Evolutionary conservation across 2,113 vertebrate genomes (phyloP).

Genomic region (Casuarius casuarius): DNA sequence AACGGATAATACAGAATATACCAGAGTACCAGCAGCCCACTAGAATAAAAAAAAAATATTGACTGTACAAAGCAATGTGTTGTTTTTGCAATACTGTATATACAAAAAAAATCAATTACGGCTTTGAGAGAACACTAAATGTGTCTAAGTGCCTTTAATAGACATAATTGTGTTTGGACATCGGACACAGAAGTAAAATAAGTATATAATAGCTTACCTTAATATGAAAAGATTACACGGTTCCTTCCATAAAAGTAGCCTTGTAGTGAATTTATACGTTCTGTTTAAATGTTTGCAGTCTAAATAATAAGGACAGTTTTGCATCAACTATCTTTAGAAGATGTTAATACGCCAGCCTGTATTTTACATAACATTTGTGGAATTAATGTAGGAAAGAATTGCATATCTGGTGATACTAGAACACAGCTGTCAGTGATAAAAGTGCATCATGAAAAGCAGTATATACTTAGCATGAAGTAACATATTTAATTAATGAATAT

Average conservation of each 20-base stretch:
- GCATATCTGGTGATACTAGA: background rate
- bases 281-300: background rate
- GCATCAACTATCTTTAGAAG: background rate
- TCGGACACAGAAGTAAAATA: background rate
- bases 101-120: background rate
- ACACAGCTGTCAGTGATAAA: background rate
- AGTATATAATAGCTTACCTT: background rate
- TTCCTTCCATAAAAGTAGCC: conserved; percentile 16
- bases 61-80: background rate
- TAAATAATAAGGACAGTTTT: background rate
- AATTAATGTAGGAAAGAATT: background rate
- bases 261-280: background rate
- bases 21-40: background rate
- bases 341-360: background rate
- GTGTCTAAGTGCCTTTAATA: background rate
- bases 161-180: background rate
- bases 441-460: background rate
- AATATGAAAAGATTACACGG: background rate
- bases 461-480: background rate
- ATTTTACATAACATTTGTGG: background rate
- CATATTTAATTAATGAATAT: background rate
- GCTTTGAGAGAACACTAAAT: background rate
- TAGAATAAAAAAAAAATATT: background rate
- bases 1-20: background rate
- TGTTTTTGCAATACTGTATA: background rate